phyloP scores from a whole-genome alignment of 2,113 vertebrate genomes.

The Mola mola region DNA sequence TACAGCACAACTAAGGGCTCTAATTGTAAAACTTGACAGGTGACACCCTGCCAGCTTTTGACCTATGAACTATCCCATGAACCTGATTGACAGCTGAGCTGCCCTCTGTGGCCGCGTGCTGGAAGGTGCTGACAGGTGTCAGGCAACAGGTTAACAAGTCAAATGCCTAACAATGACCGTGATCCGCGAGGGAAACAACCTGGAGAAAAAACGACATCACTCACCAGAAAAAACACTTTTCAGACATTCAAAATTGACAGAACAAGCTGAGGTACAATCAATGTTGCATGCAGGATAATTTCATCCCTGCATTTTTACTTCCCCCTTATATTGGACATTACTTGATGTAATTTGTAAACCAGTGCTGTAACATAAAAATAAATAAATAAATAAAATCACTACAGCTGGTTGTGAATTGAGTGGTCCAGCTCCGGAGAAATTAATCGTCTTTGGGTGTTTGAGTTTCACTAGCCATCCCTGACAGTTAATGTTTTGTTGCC shows the following conservation, averaged over 20 bases:
- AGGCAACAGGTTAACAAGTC: slow-evolving; percentile 46
- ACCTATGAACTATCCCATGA: slow-evolving; percentile 40
- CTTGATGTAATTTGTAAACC: no score
- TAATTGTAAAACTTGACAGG: slow-evolving; percentile 12
- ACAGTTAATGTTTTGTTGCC: no score
- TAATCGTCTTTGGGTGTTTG: no score
- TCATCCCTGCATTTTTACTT: neutral
- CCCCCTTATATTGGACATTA: no score
- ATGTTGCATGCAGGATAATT: neutral
- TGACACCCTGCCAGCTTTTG: slow-evolving; percentile 48
- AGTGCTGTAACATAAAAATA: no score
- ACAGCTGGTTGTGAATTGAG: no score
- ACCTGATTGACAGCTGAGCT: slow-evolving; percentile 41
- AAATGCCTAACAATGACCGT: slow-evolving; percentile 36
- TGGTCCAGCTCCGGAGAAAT: no score
- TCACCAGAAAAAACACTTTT: neutral
- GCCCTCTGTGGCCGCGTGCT: slow-evolving; percentile 18
- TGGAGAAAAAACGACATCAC: neutral
- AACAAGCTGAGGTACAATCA: neutral
- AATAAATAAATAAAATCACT: no score
- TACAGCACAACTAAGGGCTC: neutral
- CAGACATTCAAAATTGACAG: neutral
- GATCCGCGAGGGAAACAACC: slow-evolving; percentile 13
- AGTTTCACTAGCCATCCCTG: no score
- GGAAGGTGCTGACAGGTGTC: slow-evolving; percentile 45